These are phyloP conservation scores for Stenolophus ochropezus DNA, from an alignment of 2,888 invertebrate genomes.

Conservation along the genomic window DNA sequence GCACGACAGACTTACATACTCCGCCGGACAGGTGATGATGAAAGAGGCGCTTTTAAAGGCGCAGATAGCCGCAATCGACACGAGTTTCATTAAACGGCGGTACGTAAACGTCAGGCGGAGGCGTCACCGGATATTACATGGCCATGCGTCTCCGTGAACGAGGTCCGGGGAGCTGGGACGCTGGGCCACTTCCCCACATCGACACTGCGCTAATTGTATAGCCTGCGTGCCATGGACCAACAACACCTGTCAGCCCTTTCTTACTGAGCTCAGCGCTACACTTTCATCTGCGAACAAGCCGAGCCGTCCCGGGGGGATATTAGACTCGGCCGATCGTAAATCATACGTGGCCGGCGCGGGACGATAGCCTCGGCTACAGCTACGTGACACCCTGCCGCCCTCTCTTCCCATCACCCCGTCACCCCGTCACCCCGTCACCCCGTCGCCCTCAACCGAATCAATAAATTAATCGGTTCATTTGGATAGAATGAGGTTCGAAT, in stretches of 20 bases:
- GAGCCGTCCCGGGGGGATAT: conserved; percentile 52
- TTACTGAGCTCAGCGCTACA: conserved; percentile 32
- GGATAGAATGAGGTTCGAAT: conserved; percentile 57
- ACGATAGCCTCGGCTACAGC: not conserved
- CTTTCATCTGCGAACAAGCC: conserved; percentile 34
- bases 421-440: conserved; percentile 6
- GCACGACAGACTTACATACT: not conserved
- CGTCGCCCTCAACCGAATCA: conserved; percentile 54
- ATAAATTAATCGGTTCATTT: conserved; percentile 60
- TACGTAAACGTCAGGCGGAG: conserved; percentile 46
- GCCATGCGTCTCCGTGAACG: conserved; percentile 53
- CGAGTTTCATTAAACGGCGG: conserved; percentile 57
- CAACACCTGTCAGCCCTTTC: conserved; percentile 35
- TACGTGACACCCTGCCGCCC: not conserved
- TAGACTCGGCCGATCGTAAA: conserved; percentile 58
- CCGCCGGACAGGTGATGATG: conserved; percentile 59
- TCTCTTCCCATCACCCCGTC: not conserved
- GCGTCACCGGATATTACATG: conserved; percentile 52
- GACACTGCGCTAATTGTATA: conserved; percentile 13
- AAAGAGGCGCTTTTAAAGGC: conserved; percentile 48
- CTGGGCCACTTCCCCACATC: not conserved
- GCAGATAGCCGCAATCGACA: conserved; percentile 55
- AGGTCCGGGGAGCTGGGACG: conserved; percentile 21
- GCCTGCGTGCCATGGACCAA: not conserved
- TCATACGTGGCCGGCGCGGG: conserved; percentile 50